A percentile compares a stretch with the other conserved stretches of the same genome.
Conservation (phyloP, 1,140 invertebrate species). For the Sitophilus oryzae region DNA sequence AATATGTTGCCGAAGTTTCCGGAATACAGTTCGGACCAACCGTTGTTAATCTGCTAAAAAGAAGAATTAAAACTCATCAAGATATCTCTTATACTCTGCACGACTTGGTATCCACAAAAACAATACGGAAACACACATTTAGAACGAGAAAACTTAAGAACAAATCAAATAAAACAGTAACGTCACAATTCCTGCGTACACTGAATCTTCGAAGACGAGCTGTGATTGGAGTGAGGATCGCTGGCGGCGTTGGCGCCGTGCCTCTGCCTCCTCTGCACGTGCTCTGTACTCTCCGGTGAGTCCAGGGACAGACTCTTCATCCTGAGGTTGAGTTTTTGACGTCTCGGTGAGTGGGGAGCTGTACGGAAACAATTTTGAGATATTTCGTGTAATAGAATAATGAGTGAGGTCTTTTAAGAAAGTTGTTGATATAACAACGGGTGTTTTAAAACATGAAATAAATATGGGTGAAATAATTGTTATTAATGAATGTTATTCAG, state of each 20-base stretch:
- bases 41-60: no score
- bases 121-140: conserved; percentile 1
- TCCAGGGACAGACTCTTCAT: conserved; percentile 97
- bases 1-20: no score
- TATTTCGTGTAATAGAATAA: no score
- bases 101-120: no score
- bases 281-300: conserved; percentile 87
- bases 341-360: conserved; percentile 92
- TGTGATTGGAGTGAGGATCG: conserved; percentile 50
- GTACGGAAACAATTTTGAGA: conserved; percentile 6
- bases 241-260: conserved; percentile 51
- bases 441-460: no score
- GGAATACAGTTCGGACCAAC: no score
- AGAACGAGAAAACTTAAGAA: conserved; percentile 10
- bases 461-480: no score
- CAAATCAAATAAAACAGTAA: conserved; percentile 10
- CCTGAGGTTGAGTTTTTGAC: conserved; percentile 90
- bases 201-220: conserved; percentile 48
- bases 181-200: conserved; percentile 37
- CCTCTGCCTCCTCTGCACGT: conserved; percentile 67
- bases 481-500: no score
- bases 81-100: no score
- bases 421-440: no score
- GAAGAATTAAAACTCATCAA: no score
- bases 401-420: no score